Evolutionary conservation across 2,888 invertebrate genomes (phyloP), one percentile per base, ranked within the genome.

Genomic region (Agapostemon virescens): DNA sequence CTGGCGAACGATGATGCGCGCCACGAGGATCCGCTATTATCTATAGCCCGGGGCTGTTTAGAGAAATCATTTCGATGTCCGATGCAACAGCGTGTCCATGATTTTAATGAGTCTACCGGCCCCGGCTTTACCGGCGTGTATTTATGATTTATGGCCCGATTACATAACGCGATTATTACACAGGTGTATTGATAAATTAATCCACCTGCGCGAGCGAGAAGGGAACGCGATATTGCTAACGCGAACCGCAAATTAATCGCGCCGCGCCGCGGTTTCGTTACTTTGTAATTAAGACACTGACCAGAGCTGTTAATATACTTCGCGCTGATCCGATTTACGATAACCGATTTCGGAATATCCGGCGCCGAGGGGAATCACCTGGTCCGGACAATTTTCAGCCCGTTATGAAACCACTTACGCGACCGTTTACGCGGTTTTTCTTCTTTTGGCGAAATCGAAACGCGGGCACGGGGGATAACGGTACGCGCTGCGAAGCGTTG

Each of bases 131-230:
- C 64, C 76, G 69, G 45, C 74, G 40, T 42, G 72, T 42, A 73
- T 40, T 64, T 66, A 87, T 91, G 90, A 92, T 91, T 91, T 89
- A 91, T 89, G 87, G 85, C 74, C 76, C 85, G 88, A 89, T 90
- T 90, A 89, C 88, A 86, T 90, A 90, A 91, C 87, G 89, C 89
- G 89, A 90, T 91, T 90, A 90, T 90, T 90, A 89, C 86, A 85
- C 80, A 82, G 84, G 86, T 84, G 86, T 87, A 89, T 88, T 89
- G 90, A 91, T 91, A 89, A 91, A 91, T 91, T 90, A 89, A 91
- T 89, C 89, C 74, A 68, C 45, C 66, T 49, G 49, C 58, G 69
- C 73, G 67, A 67, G 45, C 49, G 42, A 30, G 26, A 45, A 23
- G 13, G 17, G 26, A 64, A 33, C 26, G 23, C 67, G 42, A 42